Evolutionary conservation across 2,888 invertebrate species (phyloP), one percentile per base, ranked within the genome.

Genomic region (Macrophya alboannulata): DNA sequence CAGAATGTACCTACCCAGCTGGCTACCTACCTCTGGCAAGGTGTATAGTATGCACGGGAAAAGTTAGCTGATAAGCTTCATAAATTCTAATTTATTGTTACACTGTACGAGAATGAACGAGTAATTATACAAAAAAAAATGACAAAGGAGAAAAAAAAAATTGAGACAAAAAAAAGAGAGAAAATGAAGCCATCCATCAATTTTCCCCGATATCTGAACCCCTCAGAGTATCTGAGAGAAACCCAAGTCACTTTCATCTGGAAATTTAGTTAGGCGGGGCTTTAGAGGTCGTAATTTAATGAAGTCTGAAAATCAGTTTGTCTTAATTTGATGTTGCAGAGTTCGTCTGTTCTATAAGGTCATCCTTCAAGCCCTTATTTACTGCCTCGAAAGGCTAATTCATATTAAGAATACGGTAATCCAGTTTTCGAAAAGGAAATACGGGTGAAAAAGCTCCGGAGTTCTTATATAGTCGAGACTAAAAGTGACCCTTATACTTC

Each of bases 241-340:
- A 4, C 51, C 31, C 9, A 37, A 55, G 17, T 31, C 37, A 77
- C 77, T 77, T 55, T 55, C 55, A 55, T 77, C 55, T 51, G 17
- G n/a, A 55, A 55, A 77, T 77, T 77, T 55, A n/a, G 15, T 77
- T 77, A 77, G 31, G 37, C 76, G 12, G 21, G 45, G 51, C 77
- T 77, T 77, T 37, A 12, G 48, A 55, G 51, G 51, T 45, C 10
- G 8, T 55, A 31, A 77, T 77, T 37, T 17, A 77, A 77, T 77
- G n/a, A 77, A 15, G 55, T 15, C 55, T 37, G 77, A 37, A 55
- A 77, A 37, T 55, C 55, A 77, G 77, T 55, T 77, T n/a, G 48
- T 77, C 55, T 51, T 21, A 77, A 77, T 77, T 51, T 55, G 31
- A 55, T 55, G 31, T 77, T 17, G 55, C n/a, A n/a, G n/a, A 55